These are phyloP conservation scores for Hypothenemus hampei DNA, from an alignment of 1,140 invertebrate species.

Conservation along the genomic window DNA sequence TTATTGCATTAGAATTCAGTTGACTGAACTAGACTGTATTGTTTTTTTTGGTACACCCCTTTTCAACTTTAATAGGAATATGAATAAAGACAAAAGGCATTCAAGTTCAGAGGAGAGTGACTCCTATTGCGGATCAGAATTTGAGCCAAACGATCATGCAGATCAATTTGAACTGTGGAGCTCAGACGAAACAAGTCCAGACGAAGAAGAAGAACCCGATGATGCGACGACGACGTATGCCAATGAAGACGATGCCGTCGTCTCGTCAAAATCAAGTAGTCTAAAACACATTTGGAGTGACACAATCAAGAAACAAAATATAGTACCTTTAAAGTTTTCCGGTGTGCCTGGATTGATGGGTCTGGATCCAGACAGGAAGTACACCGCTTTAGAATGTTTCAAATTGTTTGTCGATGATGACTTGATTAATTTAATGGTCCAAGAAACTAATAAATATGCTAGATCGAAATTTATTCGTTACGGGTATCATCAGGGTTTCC, in stretches of 20 bases:
- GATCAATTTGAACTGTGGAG: constrained; percentile 9
- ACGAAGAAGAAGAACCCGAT: constrained; percentile 1
- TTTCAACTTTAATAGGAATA: neutral
- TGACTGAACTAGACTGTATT: neutral
- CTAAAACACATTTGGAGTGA: constrained; percentile 3
- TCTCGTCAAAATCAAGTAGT: neutral
- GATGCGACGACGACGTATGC: neutral
- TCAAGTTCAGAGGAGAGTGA: neutral
- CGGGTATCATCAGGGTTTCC: constrained; percentile 17
- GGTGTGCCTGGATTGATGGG: neutral
- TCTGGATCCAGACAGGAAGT: constrained; percentile 1
- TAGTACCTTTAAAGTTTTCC: neutral
- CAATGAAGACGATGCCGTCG: neutral
- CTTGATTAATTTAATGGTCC: constrained; percentile 16
- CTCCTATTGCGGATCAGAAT: constrained; percentile 6
- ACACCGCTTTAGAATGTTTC: constrained; percentile 9
- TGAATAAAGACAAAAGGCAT: neutral
- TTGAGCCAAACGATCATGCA: constrained; percentile 8
- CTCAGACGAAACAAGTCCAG: constrained; percentile 12
- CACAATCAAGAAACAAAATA: neutral
- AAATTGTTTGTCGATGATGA: constrained; percentile 15
- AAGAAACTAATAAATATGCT: constrained; percentile 18
- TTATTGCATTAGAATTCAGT: neutral
- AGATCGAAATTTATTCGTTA: constrained; percentile 8
- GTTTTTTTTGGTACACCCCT: neutral